phyloP scores from a whole-genome alignment of 2,888 invertebrate genomes.

The Helleia helle region DNA sequence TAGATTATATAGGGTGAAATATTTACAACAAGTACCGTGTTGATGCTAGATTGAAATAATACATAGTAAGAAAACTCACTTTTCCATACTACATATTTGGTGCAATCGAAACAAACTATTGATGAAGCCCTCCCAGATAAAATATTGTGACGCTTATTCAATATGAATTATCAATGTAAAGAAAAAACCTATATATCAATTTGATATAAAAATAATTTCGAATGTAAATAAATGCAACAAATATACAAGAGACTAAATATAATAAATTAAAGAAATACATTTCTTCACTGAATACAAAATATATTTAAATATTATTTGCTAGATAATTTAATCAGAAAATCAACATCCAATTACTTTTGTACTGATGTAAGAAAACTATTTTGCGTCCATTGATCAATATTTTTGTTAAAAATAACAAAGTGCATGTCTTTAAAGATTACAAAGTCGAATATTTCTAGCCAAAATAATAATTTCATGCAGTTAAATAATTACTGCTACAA shows the following conservation, averaged over 20 bases:
- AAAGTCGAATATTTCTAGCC: background rate
- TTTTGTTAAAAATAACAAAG: background rate
- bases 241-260: conserved; percentile 44
- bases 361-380: background rate
- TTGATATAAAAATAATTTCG: conserved; percentile 16
- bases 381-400: conserved; percentile 2
- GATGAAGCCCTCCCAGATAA: conserved; percentile 7
- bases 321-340: conserved; percentile 2
- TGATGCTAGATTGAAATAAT: conserved; percentile 17
- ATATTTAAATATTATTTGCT: no score
- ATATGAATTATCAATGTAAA: conserved; percentile 16
- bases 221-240: conserved; percentile 62
- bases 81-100: conserved; percentile 28
- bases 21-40: conserved; percentile 41
- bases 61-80: conserved; percentile 27
- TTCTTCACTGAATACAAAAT: background rate
- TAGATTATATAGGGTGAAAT: conserved; percentile 36
- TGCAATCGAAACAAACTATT: background rate
- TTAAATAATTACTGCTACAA: conserved; percentile 12
- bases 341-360: background rate
- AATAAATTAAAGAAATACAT: conserved; percentile 11
- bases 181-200: conserved; percentile 11
- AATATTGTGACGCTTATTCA: conserved; percentile 22
- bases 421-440: background rate
- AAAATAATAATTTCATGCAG: conserved; percentile 3